Evolutionary conservation across 2,113 vertebrate genomes (phyloP), one percentile per base, ranked within the genome.

Genomic region (Coregonus clupeaformis): DNA sequence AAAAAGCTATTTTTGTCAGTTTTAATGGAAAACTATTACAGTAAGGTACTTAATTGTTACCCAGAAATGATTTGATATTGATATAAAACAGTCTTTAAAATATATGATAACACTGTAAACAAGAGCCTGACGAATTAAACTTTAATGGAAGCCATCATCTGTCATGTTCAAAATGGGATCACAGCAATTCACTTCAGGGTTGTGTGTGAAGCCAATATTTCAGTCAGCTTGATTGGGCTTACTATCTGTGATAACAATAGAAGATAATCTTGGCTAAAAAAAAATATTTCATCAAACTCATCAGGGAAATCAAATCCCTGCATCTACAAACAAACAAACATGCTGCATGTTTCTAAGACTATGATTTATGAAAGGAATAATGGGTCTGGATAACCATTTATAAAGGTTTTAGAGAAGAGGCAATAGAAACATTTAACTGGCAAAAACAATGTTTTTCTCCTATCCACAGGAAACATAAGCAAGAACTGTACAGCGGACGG

Each of bases 401-500:
- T 22, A 22, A 60, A 22, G 13, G 57, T 60, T 60, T 22, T n/a
- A 4, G 66, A 14, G 27, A 55, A 12, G n/a, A 22, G n/a, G 57
- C 20, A 22, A 22, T 60, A 60, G n/a, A 60, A 60, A 9, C 18
- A 60, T 60, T 60, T n/a, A 60, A 24, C 18, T 60, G 16, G 4
- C 57, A 2, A 24, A n/a, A 60, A 42, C 12, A 2, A 20, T 25
- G 64, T 67, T 75, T 79, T 72, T 87, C 87, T 85, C 1, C 67
- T 81, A 86, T 84, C 64, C 81, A 13, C 87, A 98, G 96, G 96
- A 77, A 95, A 95, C 86, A 95, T 98, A 67, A 98, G 95, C 91
- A 96, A 94, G 90, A 97, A 94, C 76, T 98, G 96, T 83, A 96
- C 95, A 0, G 85, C 85, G 4, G 85, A 85, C 0, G 96, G 96